These are phyloP conservation scores for Hydra vulgaris DNA, from an alignment of 30 jellyfish, hydroid and myxozoan genomes.

Conservation along the genomic window DNA sequence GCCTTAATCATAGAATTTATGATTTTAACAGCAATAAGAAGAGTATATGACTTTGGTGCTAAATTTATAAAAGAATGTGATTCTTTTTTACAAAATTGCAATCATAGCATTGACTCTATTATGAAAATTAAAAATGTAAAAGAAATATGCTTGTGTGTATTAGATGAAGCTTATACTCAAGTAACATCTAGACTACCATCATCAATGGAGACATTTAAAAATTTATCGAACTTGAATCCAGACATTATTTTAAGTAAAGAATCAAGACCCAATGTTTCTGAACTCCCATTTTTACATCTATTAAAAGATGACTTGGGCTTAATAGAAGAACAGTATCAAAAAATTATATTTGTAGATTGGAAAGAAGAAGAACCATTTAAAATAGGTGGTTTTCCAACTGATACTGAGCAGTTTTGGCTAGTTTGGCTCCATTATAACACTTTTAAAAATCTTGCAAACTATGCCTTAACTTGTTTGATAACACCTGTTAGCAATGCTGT, in stretches of 20 bases:
- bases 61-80: slow-evolving; percentile 30
- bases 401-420: slow-evolving; percentile 37
- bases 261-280: slow-evolving; percentile 13
- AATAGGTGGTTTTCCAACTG: slow-evolving; percentile 38
- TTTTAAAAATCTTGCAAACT: slow-evolving; percentile 33
- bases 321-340: slow-evolving; percentile 52
- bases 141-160: slow-evolving; percentile 27
- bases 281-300: slow-evolving; percentile 42
- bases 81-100: background rate
- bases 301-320: slow-evolving; percentile 3
- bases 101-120: slow-evolving; percentile 6
- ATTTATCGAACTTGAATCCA: slow-evolving; percentile 29
- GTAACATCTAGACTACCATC: slow-evolving; percentile 46
- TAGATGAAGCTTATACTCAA: slow-evolving; percentile 41
- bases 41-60: slow-evolving; percentile 40
- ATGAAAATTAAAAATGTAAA: slow-evolving; percentile 10
- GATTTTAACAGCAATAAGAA: slow-evolving; percentile 16
- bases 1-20: slow-evolving; percentile 37
- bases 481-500: slow-evolving; percentile 60
- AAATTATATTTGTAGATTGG: slow-evolving; percentile 33
- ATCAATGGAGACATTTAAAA: slow-evolving; percentile 27
- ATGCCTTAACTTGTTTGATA: slow-evolving; percentile 50
- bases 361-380: slow-evolving; percentile 38
- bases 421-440: slow-evolving; percentile 11
- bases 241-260: slow-evolving; percentile 28